A percentile compares a stretch with the other conserved stretches of the same genome.
Evolutionary conservation across 2,797 vertebrate genomes (phyloP).

Genomic region (Macropus fuliginosus): DNA sequence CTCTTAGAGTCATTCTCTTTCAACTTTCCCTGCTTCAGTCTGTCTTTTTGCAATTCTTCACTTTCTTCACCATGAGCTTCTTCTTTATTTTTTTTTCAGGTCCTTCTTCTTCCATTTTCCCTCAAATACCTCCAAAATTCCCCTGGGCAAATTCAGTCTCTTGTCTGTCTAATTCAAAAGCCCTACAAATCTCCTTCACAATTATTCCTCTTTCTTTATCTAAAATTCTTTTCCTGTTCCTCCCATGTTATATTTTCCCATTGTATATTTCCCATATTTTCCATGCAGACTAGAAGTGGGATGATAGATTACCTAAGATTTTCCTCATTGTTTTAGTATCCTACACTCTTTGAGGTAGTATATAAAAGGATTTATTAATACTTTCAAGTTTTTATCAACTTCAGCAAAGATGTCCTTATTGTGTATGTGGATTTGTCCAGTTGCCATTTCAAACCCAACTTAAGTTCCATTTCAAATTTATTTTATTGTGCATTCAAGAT

Average conservation of each 20-base stretch:
- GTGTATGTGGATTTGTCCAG: background rate
- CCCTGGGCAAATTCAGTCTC: background rate
- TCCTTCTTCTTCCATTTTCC: background rate
- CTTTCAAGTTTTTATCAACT: background rate
- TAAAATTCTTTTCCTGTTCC: background rate
- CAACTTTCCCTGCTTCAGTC: background rate
- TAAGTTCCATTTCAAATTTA: background rate
- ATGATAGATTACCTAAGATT: background rate
- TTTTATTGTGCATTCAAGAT: background rate
- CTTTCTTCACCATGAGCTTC: background rate
- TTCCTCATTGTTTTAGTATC: background rate
- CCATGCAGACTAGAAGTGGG: background rate
- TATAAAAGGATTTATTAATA: background rate
- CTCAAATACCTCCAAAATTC: background rate
- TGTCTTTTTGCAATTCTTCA: background rate
- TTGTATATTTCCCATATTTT: background rate
- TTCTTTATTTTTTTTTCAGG: background rate
- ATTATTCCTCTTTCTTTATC: background rate
- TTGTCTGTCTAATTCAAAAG: background rate
- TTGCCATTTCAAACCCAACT: background rate
- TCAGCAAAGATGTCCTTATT: background rate
- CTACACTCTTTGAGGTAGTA: background rate
- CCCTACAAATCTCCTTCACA: background rate
- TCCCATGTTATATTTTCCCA: background rate
- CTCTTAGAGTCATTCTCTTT: background rate